Evolutionary conservation across 2,797 vertebrate species (phyloP), one percentile per base, ranked within the genome.

Genomic region (Potorous gilbertii): DNA sequence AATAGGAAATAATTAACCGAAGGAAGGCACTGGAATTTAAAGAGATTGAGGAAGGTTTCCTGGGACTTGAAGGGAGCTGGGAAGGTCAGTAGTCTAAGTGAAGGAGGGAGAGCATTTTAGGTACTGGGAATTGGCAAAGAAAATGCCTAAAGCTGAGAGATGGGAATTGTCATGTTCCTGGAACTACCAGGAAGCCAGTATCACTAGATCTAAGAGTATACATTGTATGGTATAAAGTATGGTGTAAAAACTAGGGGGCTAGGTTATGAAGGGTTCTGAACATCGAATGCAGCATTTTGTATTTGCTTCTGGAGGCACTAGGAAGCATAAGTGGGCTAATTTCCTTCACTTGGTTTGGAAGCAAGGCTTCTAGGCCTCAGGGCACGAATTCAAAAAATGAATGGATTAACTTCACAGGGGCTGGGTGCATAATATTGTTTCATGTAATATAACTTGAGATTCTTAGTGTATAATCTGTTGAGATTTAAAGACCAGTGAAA

Each of bases 401-500:
- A 50, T 81, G 74, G 40, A 87, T 87, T 50, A 50, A 50, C 40
- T 50, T 87, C 40, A 12, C 74, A 3, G 31, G 14, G 34, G 21
- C 16, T 74, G 21, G 8, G 9, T 46, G 0, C 10, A 1, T 9
- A 46, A 24, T 40, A 46, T 46, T 46, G 18, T 40, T 24, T 81
- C 66, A 46, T 46, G 50, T 87, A 87, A 87, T 87, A 87, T 87
- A 87, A n/a, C 16, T 46, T 46, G 66, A 21, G 27, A 87, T 81
- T 81, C 74, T 81, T 46, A 24, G 40, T 81, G 74, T 81, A 27
- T 24, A 81, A 50, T 27, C 3, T n/a, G 62, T 74, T 74, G 62
- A 74, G 90, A 54, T 94, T 54, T 55, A 93, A 94, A 96, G 94
- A 31, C 91, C 74, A 90, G 24, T 56, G 90, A 29, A 95, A 46